Evolutionary conservation across 2,797 vertebrate species (phyloP).

Genomic region (Bovichtus diacanthus): DNA sequence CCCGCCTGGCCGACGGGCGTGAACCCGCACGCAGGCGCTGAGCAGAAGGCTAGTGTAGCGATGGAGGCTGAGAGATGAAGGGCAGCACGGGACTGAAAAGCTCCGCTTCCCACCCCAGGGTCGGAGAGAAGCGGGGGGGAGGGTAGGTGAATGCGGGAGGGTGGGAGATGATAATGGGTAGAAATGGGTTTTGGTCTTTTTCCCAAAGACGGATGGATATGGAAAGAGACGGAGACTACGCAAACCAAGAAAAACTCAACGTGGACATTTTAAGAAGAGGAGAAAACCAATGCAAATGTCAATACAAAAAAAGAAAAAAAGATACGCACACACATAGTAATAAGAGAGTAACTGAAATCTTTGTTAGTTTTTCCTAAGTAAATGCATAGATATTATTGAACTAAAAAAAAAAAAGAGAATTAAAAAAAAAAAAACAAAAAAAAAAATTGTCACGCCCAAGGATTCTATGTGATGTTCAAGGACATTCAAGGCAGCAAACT

Average conservation of each 20-base stretch:
- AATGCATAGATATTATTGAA: slow-evolving; percentile 83
- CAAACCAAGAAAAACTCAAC: slow-evolving; percentile 83
- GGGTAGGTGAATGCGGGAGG: slow-evolving; percentile 12
- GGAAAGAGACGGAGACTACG: slow-evolving; percentile 65
- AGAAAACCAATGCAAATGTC: slow-evolving; percentile 84
- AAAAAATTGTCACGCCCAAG: slow-evolving; percentile 80
- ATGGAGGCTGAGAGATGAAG: slow-evolving; percentile 99
- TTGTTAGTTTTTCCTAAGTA: slow-evolving; percentile 79
- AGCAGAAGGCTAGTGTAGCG: slow-evolving; percentile 95
- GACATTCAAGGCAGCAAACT: slow-evolving; percentile 82
- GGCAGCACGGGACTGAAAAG: slow-evolving; percentile 70
- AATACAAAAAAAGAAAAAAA: slow-evolving; percentile 65
- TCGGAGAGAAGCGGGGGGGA: background rate
- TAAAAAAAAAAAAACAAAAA: slow-evolving; percentile 50
- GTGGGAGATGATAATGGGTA: slow-evolving; percentile 26
- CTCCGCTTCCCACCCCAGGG: slow-evolving; percentile 11
- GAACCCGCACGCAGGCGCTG: slow-evolving; percentile 87
- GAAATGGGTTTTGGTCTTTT: slow-evolving; percentile 59
- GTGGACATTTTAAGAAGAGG: slow-evolving; percentile 80
- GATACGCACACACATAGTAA: slow-evolving; percentile 82
- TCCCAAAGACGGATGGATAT: slow-evolving; percentile 45
- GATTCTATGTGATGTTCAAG: slow-evolving; percentile 81
- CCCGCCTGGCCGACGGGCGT: slow-evolving; percentile 90
- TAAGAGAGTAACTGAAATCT: slow-evolving; percentile 81
- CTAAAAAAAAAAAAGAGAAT: slow-evolving; percentile 64